Base-by-base conservation (phyloP, 2,113 vertebrate genomes). In the Ammodytes dubius region DNA sequence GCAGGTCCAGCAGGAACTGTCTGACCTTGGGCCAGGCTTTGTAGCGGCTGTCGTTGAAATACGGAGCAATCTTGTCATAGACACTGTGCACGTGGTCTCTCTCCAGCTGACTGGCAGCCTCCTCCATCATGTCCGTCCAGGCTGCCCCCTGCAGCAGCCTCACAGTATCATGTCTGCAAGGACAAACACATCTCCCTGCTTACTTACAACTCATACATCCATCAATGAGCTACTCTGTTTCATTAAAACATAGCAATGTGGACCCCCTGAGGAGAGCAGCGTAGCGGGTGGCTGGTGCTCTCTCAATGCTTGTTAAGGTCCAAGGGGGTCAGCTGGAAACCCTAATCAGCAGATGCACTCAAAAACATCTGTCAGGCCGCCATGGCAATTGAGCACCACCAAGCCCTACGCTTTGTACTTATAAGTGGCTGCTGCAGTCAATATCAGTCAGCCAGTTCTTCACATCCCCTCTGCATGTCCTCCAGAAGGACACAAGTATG, bases 1-100 rank as follows among this genome's bases (percentile, higher is more conserved):
- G 86, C 81, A 95, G 93, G 72, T 96, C 94, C 79, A 95, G 91
- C 70, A 97, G 93, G 82, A 96, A 96, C 87, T 95, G 93, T 1
- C 91, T 94, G 7, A 96, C 95, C 84, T 95, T 95, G 1, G 95
- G 95, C 95, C 95, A 95, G 68, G 95, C 95, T 85, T 95, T 96
- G 70, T 95, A 96, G 68, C 87, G 87, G 79, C 86, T 77, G 79
- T 96, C 95, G 11, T 89, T 96, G 87, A 96, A 96, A 79, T 93
- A 95, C 35, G 96, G 94, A 63, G 95, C 93, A 8, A 95, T 96
- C 92, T 93, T 95, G 92, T 96, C 94, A 13, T 96, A 95, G 43
- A 96, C 91, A 0, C 68, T 94, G 87, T 95, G 95, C 86, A 96
- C 89, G 6, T 95, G 92, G 40, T 95, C 92, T 79, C 87, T 93